These are phyloP conservation scores for Caerostris darwini DNA, from an alignment of 1,140 invertebrate species.

Conservation along the genomic window DNA sequence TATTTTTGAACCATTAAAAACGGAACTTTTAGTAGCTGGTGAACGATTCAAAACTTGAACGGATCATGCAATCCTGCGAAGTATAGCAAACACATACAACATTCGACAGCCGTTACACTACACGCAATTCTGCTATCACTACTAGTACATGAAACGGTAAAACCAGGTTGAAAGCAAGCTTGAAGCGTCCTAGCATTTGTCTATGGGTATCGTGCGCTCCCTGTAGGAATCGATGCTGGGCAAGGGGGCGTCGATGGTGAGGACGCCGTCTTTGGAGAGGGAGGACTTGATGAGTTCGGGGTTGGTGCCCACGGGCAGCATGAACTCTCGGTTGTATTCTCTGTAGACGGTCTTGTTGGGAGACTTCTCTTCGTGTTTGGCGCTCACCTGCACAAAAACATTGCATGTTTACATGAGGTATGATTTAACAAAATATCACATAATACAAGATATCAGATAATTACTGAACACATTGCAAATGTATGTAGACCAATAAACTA, in stretches of 20 bases:
- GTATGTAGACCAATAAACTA: too few species aligned
- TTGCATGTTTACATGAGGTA: not conserved
- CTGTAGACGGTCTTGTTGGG: constrained; percentile 81
- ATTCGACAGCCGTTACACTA: not conserved
- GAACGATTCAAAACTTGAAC: not conserved
- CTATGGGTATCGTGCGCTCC: constrained; percentile 77
- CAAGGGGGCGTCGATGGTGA: constrained; percentile 82
- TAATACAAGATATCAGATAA: too few species aligned
- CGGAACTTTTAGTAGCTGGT: not conserved
- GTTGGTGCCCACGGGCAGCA: constrained; percentile 82
- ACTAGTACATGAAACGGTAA: constrained; percentile 12
- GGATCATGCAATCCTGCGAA: not conserved
- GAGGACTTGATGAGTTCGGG: constrained; percentile 82
- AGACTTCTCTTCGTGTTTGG: constrained; percentile 83
- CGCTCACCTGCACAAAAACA: constrained; percentile 79
- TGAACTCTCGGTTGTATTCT: constrained; percentile 83
- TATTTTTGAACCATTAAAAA: not conserved
- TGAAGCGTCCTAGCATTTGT: constrained; percentile 70
- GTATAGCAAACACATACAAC: constrained; percentile 33
- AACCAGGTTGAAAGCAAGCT: not conserved
- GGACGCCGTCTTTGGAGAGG: constrained; percentile 82
- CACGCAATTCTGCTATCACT: not conserved
- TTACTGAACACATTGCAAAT: too few species aligned
- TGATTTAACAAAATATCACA: too few species aligned
- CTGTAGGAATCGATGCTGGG: constrained; percentile 78